These are phyloP conservation scores for Oligia strigilis DNA, from an alignment of 2,888 invertebrate species.

Conservation along the genomic window DNA sequence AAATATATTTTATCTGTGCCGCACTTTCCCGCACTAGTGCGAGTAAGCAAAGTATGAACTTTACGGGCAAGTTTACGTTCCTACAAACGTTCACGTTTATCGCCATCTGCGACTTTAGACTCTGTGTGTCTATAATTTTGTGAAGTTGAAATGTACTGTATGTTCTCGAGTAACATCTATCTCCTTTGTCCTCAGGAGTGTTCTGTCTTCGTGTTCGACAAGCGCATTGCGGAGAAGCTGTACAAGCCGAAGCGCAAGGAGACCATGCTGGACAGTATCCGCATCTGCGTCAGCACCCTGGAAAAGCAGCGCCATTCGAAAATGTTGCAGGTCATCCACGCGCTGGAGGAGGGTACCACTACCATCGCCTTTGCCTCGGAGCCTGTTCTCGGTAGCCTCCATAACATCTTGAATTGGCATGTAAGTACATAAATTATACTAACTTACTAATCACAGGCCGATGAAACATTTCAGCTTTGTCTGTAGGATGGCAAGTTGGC, in stretches of 20 bases:
- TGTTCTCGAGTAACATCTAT: slow-evolving; percentile 5
- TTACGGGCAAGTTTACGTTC: neutral
- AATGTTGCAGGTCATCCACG: slow-evolving; percentile 93
- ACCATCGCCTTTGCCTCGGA: slow-evolving; percentile 98
- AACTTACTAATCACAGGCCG: neutral
- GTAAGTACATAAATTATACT: slow-evolving; percentile 86
- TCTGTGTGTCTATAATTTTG: neutral
- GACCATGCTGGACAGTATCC: slow-evolving; percentile 96
- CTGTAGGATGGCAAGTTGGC: neutral
- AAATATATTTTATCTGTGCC: too few relatives aligned
- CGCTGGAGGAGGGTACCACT: slow-evolving; percentile 95
- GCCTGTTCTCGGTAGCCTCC: slow-evolving; percentile 96
- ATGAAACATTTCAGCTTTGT: neutral
- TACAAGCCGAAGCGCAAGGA: slow-evolving; percentile 97
- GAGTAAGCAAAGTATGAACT: neutral
- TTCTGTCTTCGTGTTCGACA: slow-evolving; percentile 98
- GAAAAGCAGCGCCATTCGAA: slow-evolving; percentile 96
- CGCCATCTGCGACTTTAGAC: neutral
- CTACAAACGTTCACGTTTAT: neutral
- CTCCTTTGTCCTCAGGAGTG: slow-evolving; percentile 92
- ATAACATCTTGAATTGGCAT: slow-evolving; percentile 96
- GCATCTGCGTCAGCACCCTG: slow-evolving; percentile 94
- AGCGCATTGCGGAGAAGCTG: slow-evolving; percentile 97
- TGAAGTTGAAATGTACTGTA: neutral
- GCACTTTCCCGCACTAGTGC: neutral